Conservation (phyloP, 2,797 vertebrate species). For the Urophycis tenuis region DNA sequence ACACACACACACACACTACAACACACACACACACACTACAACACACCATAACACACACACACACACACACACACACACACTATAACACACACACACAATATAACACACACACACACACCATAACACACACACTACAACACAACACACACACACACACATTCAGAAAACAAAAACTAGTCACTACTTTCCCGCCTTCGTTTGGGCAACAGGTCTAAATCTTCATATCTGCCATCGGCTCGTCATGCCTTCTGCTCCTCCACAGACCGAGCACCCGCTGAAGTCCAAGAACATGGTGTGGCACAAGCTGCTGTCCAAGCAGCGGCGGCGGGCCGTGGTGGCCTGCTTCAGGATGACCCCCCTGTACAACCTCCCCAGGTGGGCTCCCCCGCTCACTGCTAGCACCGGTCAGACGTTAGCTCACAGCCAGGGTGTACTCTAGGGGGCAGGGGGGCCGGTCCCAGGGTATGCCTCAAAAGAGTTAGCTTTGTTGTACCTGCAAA, state of each 20-base stretch:
- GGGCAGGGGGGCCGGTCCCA: no score
- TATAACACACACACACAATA: background rate
- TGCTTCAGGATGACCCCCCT: conserved; percentile 93
- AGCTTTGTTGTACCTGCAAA: no score
- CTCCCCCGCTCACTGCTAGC: background rate
- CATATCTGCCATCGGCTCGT: background rate
- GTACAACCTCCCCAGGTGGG: conserved; percentile 88
- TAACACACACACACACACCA: no score
- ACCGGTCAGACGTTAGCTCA: no score
- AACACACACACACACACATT: no score
- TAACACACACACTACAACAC: no score
- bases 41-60: background rate
- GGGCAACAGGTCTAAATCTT: no score
- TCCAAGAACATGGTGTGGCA: conserved; percentile 95
- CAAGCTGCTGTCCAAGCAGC: conserved; percentile 89
- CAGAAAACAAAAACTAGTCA: no score
- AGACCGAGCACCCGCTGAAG: conserved; percentile 91
- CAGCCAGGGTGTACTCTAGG: no score
- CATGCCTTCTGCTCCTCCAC: background rate
- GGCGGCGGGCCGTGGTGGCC: conserved; percentile 86
- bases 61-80: background rate
- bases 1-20: background rate
- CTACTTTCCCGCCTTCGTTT: no score
- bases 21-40: no score
- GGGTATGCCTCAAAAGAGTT: no score